Evolutionary conservation across 2,888 invertebrate genomes (phyloP), one percentile per base, ranked within the genome.

Genomic region (Agapetus fuscipes): DNA sequence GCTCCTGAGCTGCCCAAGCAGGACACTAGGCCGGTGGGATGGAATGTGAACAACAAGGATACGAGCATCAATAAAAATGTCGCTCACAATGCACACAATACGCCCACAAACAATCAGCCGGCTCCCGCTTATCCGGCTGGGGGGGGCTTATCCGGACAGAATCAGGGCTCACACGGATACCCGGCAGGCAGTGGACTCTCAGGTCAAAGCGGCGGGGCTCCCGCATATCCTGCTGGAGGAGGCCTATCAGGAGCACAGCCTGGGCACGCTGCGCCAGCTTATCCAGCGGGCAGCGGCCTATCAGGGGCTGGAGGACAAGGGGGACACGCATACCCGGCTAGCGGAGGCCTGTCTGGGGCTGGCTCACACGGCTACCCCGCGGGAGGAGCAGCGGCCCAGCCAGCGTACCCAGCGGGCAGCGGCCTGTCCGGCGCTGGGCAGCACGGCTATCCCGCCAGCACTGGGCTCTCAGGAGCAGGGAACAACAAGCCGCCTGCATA

Each of bases 211-310:
- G 20, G 32, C n/a, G 29, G 17, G 5, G 28, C 26, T 16, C 32
- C 11, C 24, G 31, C 32, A 1, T 42, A 42, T 13, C 42, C 42
- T 7, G 32, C 30, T 3, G 30, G 41, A 13, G 28, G 55, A 24
- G 62, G 64, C 31, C 52, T 64, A 15, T 66, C 66, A 13, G 66
- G 66, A 12, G 56, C 53, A 39, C 5, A 4, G 4, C 20, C 20
- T 6, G 43, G 58, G 25, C 52, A 52, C 25, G 41, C 51, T 16
- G 53, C 52, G 35, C 45, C 41, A 17, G 9, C 35, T 3, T 48
- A 42, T 30, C 42, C 45, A 11, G 30, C 35, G 2, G 39, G 31
- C 17, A 29, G n/a, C 12, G 40, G 31, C 28, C 24, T 14, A 14
- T 36, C 41, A 7, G 39, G 35, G 12, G 16, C 17, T 10, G 17